Conservation (phyloP, 1,140 invertebrate genomes). For the Chironomus tepperi region DNA sequence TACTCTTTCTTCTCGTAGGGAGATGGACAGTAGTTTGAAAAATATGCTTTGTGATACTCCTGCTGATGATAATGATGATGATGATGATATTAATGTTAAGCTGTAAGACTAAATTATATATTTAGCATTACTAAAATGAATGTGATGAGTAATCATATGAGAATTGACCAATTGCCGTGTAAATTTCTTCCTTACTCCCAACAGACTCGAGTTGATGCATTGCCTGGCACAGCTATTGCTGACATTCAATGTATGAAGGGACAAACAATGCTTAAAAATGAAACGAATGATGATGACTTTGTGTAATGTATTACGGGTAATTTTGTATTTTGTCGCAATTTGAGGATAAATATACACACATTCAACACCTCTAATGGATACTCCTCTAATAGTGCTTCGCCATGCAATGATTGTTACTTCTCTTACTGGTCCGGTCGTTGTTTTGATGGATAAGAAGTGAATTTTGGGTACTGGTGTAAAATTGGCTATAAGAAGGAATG, state of each 20-base stretch:
- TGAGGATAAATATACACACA: not conserved
- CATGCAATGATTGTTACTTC: not conserved
- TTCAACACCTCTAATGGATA: not conserved
- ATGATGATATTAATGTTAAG: not conserved
- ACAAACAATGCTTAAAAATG: not conserved
- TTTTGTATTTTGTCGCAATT: not conserved
- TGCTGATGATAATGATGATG: not conserved
- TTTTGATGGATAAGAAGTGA: no score
- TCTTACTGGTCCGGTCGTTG: no score
- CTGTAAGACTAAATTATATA: not conserved
- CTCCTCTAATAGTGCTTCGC: not conserved
- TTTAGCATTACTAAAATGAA: not conserved
- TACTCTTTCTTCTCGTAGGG: no score
- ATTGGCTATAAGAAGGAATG: no score
- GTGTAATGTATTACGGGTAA: not conserved
- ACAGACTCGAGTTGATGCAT: not conserved
- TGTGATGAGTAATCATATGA: slow-evolving; percentile 15
- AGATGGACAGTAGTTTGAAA: no score
- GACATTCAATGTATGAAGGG: not conserved
- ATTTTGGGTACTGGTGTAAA: no score
- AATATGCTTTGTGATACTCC: not conserved
- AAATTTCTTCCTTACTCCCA: slow-evolving; percentile 4
- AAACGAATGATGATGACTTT: slow-evolving; percentile 5
- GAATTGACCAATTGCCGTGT: slow-evolving; percentile 16
- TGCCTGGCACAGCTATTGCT: not conserved